Evolutionary conservation across 2,113 vertebrate genomes (phyloP).

Genomic region (Falco punctatus): DNA sequence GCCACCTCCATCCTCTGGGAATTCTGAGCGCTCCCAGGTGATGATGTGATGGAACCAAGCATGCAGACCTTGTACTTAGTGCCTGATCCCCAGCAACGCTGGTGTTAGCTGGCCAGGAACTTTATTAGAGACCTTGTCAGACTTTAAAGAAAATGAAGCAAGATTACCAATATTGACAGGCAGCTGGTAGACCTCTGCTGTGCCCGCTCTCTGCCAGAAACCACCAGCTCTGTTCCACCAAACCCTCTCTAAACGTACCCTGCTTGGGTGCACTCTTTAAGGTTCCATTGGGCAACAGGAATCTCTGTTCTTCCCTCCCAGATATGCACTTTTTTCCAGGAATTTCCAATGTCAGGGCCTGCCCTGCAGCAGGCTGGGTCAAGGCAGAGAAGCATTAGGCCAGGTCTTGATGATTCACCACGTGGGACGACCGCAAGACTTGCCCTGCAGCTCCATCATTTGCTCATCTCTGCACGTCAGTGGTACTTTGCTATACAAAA

Average conservation of each 20-base stretch:
- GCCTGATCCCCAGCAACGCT: not conserved
- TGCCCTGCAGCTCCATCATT: not conserved
- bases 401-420: not conserved
- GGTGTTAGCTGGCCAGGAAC: not conserved
- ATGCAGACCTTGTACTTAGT: not conserved
- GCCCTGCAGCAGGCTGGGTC: not conserved
- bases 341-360: not conserved
- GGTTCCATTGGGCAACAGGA: not conserved
- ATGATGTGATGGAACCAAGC: not conserved
- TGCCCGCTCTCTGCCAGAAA: not conserved
- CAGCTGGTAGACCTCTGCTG: not conserved
- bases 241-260: not conserved
- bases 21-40: not conserved
- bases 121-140: not conserved
- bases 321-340: not conserved
- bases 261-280: not conserved
- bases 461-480: not conserved
- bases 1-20: not conserved
- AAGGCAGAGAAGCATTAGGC: not conserved
- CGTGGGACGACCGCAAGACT: not conserved
- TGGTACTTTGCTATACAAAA: not conserved
- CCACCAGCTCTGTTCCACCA: not conserved
- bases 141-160: not conserved
- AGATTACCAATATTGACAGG: not conserved
- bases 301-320: fast-evolving